Evolutionary conservation across 2,113 vertebrate genomes (phyloP).

Genomic region (Podarcis cretensis): DNA sequence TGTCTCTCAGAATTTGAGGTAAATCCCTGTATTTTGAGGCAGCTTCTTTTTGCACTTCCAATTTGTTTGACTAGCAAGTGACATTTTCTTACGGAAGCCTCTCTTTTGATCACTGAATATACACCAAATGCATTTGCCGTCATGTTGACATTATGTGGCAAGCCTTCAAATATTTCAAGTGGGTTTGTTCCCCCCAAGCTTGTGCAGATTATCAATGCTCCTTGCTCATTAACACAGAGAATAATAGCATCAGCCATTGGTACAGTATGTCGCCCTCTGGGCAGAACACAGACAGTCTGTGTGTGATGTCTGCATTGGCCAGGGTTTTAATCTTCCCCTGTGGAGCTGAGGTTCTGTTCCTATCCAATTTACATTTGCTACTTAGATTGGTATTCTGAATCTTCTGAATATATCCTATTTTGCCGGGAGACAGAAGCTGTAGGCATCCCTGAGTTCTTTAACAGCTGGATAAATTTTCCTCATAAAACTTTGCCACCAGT

Average conservation of each 20-base stretch:
- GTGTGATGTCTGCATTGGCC: background rate
- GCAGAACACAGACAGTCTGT: background rate
- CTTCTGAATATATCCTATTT: background rate
- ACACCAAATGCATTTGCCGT: background rate
- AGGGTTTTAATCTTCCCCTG: background rate
- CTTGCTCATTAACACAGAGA: accelerated
- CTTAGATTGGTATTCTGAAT: background rate
- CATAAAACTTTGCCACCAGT: background rate
- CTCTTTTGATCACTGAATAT: background rate
- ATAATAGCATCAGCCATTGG: background rate
- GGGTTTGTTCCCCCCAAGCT: background rate
- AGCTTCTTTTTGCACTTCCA: background rate
- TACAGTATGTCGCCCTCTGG: background rate
- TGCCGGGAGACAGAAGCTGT: background rate
- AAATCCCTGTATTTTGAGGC: background rate
- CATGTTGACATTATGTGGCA: background rate
- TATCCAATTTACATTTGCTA: conserved; percentile 23
- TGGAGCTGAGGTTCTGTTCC: background rate
- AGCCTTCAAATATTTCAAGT: background rate
- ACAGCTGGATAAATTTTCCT: background rate
- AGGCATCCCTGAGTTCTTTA: background rate
- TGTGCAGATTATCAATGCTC: background rate
- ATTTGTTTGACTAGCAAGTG: background rate
- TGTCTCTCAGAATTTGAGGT: background rate
- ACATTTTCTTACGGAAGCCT: background rate